phyloP scores from a whole-genome alignment of 2,113 vertebrate genomes.

The Copsychus sechellarum region DNA sequence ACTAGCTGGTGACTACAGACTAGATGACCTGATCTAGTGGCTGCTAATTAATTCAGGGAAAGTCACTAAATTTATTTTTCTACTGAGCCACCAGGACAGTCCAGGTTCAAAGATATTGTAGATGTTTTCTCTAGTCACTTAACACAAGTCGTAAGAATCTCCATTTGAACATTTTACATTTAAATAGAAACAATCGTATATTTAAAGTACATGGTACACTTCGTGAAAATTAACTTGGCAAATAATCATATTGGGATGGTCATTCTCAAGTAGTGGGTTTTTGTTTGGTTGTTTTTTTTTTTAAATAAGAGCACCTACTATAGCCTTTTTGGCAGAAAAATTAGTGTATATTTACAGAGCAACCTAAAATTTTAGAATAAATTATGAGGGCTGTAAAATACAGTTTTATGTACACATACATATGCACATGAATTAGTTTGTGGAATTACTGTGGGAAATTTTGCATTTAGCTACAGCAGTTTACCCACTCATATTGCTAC shows the following conservation, averaged over 20 bases:
- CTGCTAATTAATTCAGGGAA: neutral
- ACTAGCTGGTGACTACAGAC: neutral
- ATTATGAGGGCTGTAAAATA: neutral
- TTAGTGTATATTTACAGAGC: neutral
- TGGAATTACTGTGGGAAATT: neutral
- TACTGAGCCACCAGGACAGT: neutral
- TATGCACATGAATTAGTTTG: neutral
- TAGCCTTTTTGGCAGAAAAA: neutral
- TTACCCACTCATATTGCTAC: fast-evolving
- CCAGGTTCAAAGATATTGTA: neutral
- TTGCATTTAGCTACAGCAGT: neutral
- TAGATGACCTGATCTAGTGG: neutral
- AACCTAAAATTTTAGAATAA: neutral
- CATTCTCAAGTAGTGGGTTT: neutral
- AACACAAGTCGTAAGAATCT: neutral
- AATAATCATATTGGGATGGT: neutral
- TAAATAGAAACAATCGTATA: neutral
- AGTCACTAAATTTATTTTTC: neutral
- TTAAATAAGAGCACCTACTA: neutral
- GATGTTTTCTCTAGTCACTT: neutral
- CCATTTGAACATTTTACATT: neutral
- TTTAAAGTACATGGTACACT: fast-evolving
- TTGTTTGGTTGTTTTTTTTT: neutral
- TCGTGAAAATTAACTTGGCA: neutral
- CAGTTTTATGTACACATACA: neutral